Conservation (phyloP, 2,113 vertebrate genomes). For the Micromys minutus region DNA sequence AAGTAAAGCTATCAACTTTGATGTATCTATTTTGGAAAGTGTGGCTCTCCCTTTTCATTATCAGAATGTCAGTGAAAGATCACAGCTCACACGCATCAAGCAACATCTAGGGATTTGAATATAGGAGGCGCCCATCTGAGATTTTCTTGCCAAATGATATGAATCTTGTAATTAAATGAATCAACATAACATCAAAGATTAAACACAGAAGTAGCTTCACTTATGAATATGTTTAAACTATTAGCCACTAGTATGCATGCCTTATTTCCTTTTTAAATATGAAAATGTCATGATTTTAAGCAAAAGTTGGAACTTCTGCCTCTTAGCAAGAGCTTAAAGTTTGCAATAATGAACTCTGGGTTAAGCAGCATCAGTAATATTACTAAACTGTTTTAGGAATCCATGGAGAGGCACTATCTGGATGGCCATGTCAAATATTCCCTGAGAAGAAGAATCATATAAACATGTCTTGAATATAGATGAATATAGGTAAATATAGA, state of each 20-base stretch:
- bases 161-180: neutral
- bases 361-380: neutral
- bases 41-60: neutral
- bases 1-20: neutral
- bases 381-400: neutral
- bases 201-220: neutral
- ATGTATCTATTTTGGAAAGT: neutral
- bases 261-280: neutral
- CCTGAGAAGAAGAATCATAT: neutral
- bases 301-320: neutral
- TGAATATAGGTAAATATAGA: neutral
- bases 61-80: neutral
- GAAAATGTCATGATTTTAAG: neutral
- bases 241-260: neutral
- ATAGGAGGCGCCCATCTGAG: neutral
- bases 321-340: neutral
- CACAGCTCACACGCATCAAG: neutral
- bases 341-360: neutral
- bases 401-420: neutral
- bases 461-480: neutral
- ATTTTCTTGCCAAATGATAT: neutral
- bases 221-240: neutral
- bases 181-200: neutral
- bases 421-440: neutral
- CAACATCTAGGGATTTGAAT: neutral